phyloP scores from a whole-genome alignment of 2,113 vertebrate species.

The Chrysemys picta region DNA sequence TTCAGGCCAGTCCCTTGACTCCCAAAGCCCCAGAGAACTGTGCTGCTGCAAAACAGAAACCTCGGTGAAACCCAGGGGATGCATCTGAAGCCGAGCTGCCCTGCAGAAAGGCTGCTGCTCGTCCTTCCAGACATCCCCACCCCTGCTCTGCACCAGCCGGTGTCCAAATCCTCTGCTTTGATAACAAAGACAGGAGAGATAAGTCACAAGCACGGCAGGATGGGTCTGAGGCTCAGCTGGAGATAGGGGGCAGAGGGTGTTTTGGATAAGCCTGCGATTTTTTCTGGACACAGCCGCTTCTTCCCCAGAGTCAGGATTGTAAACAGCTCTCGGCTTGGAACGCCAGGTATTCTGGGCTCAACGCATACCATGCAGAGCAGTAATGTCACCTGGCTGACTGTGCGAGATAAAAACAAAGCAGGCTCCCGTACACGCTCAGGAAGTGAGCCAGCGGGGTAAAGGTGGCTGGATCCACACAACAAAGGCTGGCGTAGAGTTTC shows the following conservation, averaged over 20 bases:
- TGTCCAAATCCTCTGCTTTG: not conserved
- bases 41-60: not conserved
- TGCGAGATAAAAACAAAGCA: not conserved
- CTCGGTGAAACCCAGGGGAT: not conserved
- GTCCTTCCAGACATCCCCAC: fast-evolving
- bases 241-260: not conserved
- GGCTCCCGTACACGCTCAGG: fast-evolving
- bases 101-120: not conserved
- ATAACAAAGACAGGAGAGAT: fast-evolving
- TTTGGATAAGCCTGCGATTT: not conserved
- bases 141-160: fast-evolving
- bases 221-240: not conserved
- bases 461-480: fast-evolving
- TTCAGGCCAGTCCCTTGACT: not conserved
- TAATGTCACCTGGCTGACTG: not conserved
- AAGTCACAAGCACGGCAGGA: fast-evolving
- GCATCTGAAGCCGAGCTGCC: not conserved
- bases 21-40: not conserved
- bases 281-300: not conserved
- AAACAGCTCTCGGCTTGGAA: not conserved
- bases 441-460: not conserved
- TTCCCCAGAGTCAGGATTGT: not conserved
- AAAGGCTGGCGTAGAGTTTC: fast-evolving
- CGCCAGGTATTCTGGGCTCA: not conserved
- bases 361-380: fast-evolving